Conservation (phyloP, 1,140 invertebrate genomes). For the Ericerus pela region DNA sequence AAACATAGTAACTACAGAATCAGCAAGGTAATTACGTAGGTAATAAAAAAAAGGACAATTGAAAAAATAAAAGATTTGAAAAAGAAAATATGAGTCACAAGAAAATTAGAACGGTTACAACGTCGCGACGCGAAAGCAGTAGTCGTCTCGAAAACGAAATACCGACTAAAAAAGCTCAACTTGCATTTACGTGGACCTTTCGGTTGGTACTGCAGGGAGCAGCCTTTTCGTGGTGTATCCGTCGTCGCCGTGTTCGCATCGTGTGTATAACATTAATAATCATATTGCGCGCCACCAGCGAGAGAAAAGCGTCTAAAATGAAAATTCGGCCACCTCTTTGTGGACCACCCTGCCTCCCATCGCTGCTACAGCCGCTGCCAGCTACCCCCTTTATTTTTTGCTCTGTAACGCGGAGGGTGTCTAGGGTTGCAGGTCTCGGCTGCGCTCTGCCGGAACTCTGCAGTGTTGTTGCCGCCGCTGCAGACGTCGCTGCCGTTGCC, state of each 20-base stretch:
- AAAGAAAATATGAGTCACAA: too few relatives aligned
- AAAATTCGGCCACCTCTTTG: not conserved
- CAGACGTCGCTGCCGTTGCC: too few relatives aligned
- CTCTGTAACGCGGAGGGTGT: not conserved
- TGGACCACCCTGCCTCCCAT: too few relatives aligned
- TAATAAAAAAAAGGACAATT: too few relatives aligned
- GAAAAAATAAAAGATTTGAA: too few relatives aligned
- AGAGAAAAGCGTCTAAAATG: not conserved
- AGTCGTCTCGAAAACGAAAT: not conserved
- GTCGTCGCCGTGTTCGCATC: not conserved
- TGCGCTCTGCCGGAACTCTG: too few relatives aligned
- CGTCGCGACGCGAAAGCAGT: not conserved
- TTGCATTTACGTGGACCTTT: not conserved
- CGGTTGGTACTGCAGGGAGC: not conserved
- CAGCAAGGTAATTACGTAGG: too few relatives aligned
- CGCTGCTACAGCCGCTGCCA: too few relatives aligned
- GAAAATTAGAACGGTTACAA: not conserved
- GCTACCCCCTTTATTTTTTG: too few relatives aligned
- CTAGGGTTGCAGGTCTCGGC: slow-evolving; percentile 1
- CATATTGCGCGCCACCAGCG: slow-evolving; percentile 1
- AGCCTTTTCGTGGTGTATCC: too few relatives aligned
- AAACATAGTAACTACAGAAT: too few relatives aligned
- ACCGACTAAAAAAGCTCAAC: slow-evolving; percentile 8
- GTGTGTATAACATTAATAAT: slow-evolving; percentile 1
- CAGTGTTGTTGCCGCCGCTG: too few relatives aligned